Base-by-base conservation (phyloP, 2,888 invertebrate species). In the Priocnemis perturbator region DNA sequence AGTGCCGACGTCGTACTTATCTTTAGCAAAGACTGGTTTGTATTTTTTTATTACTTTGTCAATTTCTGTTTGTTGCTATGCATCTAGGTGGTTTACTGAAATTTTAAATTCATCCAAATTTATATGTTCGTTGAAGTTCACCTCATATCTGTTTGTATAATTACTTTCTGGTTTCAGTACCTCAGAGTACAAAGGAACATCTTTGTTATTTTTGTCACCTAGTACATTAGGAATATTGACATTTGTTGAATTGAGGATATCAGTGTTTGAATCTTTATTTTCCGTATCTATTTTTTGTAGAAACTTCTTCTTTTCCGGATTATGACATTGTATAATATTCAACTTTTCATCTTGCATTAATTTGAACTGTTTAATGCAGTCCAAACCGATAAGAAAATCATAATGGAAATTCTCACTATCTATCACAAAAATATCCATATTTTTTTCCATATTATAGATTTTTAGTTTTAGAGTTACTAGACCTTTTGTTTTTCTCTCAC, bases 341-440 rank as follows among this genome's bases (percentile, higher is more conserved):
- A 71, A 61, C 55, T 76, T 65, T 61, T 74, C 65, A 60, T 76
- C 30, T 61, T 74, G 73, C 53, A 64, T 64, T 5, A 76, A 26
- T 64, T 55, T 65, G 63, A 72, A 72, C 52, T 44, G 11, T 62
- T 70, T 67, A 19, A 72, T 74, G n/a, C n/a, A 20, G 45, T 74
- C 66, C 60, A 69, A 58, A n/a, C n/a, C n/a, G n/a, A n/a, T n/a
- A n/a, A n/a, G n/a, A n/a, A n/a, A n/a, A n/a, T n/a, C n/a, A n/a
- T 47, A 3, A 5, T 47, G 3, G 11, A 47, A 47, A 23, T 15
- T 23, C 21, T 55, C 23, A 3, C 2, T 55, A 14, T 21, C 11
- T 3, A 47, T 11, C 11, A 47, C 11, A 11, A 47, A 47, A 3
- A 60, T n/a, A 17, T 45, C 20, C 11, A 47, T n/a, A 3, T 47